These are phyloP conservation scores for Heterodera filipjevi DNA, from an alignment of 2,888 invertebrate genomes.

Conservation along the genomic window DNA sequence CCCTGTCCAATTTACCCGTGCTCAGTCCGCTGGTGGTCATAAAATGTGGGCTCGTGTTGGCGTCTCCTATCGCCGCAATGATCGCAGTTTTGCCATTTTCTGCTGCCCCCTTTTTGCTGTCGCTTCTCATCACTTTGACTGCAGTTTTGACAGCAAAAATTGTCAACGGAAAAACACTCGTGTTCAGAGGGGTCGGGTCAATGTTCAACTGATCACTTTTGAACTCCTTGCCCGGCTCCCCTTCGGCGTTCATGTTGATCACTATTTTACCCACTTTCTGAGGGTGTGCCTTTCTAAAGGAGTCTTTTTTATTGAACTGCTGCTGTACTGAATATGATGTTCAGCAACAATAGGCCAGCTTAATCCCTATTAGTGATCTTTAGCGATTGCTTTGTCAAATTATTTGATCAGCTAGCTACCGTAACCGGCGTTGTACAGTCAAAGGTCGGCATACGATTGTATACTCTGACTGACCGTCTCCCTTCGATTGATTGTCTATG, in stretches of 20 bases:
- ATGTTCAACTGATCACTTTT: slow-evolving; percentile 3
- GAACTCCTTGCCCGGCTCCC: not conserved
- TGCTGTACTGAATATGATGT: too few relatives aligned
- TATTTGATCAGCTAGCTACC: too few relatives aligned
- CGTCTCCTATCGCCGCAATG: slow-evolving; percentile 22
- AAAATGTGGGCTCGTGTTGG: slow-evolving; percentile 24
- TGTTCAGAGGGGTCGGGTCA: not conserved
- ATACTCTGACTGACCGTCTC: too few relatives aligned
- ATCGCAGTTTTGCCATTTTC: not conserved
- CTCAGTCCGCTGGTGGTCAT: slow-evolving; percentile 20
- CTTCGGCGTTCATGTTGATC: not conserved
- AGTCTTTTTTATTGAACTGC: not conserved
- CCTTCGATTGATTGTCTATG: not conserved
- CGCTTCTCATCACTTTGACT: not conserved
- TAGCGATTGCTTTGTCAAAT: too few relatives aligned
- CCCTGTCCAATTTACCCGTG: not conserved
- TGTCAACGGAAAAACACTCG: not conserved
- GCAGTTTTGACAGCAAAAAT: not conserved
- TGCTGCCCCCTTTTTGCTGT: not conserved
- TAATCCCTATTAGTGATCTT: too few relatives aligned
- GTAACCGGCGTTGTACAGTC: too few relatives aligned
- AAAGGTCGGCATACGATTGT: too few relatives aligned
- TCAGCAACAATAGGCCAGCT: too few relatives aligned
- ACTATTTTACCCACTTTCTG: not conserved
- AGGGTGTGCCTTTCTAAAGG: not conserved